Percentiles rank a stretch among this genome's conserved stretches.
These are phyloP conservation scores for Drosophila neocordata DNA, from an alignment of 1,140 invertebrate genomes.

Conservation along the genomic window DNA sequence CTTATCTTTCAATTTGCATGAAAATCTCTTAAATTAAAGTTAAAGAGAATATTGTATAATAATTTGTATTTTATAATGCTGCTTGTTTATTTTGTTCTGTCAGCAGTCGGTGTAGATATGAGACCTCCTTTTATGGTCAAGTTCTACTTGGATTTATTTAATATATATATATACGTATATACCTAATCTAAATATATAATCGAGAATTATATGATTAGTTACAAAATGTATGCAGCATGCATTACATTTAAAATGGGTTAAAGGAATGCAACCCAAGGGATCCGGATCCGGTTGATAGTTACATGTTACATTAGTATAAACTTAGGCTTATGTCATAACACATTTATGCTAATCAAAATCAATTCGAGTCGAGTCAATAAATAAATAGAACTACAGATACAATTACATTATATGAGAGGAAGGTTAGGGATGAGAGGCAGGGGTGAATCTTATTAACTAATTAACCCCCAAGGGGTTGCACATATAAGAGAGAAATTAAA, in stretches of 20 bases:
- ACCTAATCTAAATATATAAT: background rate
- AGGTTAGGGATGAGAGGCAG: background rate
- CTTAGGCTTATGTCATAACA: background rate
- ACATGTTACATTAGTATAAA: background rate
- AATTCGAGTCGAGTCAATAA: slow-evolving; percentile 10
- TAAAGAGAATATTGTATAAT: background rate
- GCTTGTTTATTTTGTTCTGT: background rate
- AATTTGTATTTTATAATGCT: slow-evolving; percentile 1
- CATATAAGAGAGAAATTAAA: background rate
- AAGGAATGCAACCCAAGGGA: background rate
- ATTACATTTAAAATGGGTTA: too few relatives aligned
- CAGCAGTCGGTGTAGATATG: background rate
- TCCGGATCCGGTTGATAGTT: background rate
- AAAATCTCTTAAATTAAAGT: too few relatives aligned
- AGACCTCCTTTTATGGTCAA: background rate
- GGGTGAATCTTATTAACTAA: background rate
- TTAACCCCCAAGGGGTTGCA: background rate
- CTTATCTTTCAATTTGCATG: too few relatives aligned
- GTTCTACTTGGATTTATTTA: background rate
- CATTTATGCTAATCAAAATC: slow-evolving; percentile 3
- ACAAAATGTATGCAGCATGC: background rate
- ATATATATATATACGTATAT: background rate
- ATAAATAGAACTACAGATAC: slow-evolving; percentile 4
- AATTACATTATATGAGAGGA: slow-evolving; percentile 6
- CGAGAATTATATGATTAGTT: background rate